Conservation (phyloP, 2,113 vertebrate species). For the Lophotis ruficrista region DNA sequence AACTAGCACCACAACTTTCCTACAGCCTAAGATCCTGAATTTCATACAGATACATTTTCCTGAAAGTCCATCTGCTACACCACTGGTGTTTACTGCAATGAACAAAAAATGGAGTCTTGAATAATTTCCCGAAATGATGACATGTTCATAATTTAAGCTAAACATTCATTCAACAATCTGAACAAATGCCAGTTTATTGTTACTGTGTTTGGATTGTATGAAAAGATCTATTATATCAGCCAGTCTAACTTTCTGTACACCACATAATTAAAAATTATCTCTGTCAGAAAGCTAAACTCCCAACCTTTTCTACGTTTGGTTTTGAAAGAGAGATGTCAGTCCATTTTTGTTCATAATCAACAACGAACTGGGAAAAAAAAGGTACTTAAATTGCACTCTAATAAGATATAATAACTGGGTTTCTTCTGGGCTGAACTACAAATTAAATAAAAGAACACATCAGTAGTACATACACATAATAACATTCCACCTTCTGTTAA, state of each 20-base stretch:
- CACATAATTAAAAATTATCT: background rate
- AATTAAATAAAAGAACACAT: background rate
- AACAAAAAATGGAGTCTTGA: background rate
- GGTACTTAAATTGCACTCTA: background rate
- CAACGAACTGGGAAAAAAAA: fast-evolving
- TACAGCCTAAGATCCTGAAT: background rate
- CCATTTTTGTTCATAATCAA: background rate
- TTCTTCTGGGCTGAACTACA: background rate
- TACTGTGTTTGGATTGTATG: background rate
- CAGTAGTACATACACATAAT: background rate
- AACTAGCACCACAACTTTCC: background rate
- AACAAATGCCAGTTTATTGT: background rate
- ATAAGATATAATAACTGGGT: background rate
- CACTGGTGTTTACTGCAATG: background rate
- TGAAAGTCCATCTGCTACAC: background rate
- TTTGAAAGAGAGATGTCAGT: background rate
- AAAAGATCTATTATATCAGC: background rate
- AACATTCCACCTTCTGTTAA: background rate
- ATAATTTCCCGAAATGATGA: background rate
- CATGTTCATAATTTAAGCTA: background rate
- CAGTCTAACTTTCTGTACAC: background rate
- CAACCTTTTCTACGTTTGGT: background rate
- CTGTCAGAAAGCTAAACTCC: background rate
- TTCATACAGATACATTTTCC: background rate
- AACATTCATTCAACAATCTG: background rate